A percentile compares a stretch with the other conserved stretches of the same genome.
These are phyloP conservation scores for Drosophila greeni DNA, from an alignment of 2,888 invertebrate species.

Conservation along the genomic window DNA sequence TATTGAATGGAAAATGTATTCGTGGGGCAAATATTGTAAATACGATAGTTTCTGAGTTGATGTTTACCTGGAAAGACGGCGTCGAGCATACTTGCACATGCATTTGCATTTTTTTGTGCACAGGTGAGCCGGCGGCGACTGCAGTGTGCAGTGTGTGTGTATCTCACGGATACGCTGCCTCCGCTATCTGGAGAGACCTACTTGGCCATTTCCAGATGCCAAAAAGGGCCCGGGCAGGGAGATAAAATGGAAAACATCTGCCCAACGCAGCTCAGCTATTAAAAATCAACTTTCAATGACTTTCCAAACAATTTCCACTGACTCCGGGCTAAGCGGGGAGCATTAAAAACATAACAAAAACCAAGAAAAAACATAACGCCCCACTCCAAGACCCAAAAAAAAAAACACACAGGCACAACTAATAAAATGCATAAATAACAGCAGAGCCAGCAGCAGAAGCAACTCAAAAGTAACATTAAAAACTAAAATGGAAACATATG, in stretches of 20 bases:
- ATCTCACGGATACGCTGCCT: slow-evolving; percentile 25
- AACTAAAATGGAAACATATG: slow-evolving; percentile 69
- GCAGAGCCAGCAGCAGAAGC: slow-evolving; percentile 25
- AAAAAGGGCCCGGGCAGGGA: slow-evolving; percentile 13
- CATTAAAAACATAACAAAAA: slow-evolving; percentile 10
- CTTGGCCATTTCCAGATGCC: slow-evolving; percentile 30
- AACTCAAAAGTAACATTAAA: slow-evolving; percentile 53
- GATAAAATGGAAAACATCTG: slow-evolving; percentile 26
- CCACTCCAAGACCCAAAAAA: slow-evolving; percentile 38
- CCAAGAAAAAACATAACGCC: slow-evolving; percentile 4
- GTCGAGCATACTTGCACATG: slow-evolving; percentile 43
- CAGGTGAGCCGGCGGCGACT: slow-evolving; percentile 36
- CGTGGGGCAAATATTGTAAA: slow-evolving; percentile 73
- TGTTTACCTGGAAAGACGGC: slow-evolving; percentile 34
- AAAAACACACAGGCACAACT: slow-evolving; percentile 45
- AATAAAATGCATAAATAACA: slow-evolving; percentile 65
- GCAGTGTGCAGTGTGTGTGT: not conserved
- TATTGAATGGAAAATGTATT: slow-evolving; percentile 67
- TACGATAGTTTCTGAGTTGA: slow-evolving; percentile 65
- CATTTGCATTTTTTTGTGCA: slow-evolving; percentile 64
- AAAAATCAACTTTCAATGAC: slow-evolving; percentile 48
- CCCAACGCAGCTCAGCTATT: slow-evolving; percentile 14
- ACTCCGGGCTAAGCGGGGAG: slow-evolving; percentile 24
- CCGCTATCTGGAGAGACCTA: slow-evolving; percentile 32
- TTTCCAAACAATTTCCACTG: slow-evolving; percentile 56